Conservation (phyloP, 2,113 vertebrate genomes). For the Varanus salvator region DNA sequence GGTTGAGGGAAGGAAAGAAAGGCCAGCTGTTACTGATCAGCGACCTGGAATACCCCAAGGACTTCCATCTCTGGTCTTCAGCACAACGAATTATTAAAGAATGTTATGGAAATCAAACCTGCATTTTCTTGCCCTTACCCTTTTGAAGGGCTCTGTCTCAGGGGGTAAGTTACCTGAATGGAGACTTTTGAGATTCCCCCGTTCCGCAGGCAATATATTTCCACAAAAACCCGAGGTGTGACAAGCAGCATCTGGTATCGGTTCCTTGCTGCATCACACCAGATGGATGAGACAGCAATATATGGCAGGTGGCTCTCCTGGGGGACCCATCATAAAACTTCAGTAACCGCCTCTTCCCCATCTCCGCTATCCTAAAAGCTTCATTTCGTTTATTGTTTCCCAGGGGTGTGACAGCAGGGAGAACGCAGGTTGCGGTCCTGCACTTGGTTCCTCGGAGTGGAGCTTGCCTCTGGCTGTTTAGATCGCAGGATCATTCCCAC, state of each 20-base stretch:
- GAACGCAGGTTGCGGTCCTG: not conserved
- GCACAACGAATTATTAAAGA: not conserved
- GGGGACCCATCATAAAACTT: not conserved
- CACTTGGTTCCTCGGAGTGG: not conserved
- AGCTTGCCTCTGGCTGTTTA: not conserved
- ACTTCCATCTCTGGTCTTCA: not conserved
- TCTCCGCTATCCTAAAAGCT: not conserved
- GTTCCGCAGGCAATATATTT: not conserved
- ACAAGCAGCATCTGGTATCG: conserved; percentile 17
- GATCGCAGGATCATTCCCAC: not conserved
- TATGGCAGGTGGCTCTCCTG: not conserved
- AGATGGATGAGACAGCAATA: conserved; percentile 11
- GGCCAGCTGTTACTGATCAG: not conserved
- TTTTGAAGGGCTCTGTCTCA: not conserved
- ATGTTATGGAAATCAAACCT: not conserved
- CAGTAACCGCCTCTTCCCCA: not conserved
- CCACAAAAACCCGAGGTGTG: not conserved
- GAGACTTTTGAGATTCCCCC: not conserved
- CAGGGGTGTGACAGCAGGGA: not conserved
- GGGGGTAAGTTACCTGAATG: not conserved
- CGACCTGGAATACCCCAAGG: not conserved
- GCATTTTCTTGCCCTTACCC: not conserved
- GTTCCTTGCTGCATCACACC: not conserved
- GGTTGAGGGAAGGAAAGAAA: not conserved
- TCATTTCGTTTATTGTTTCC: not conserved